A percentile compares a stretch with the other conserved stretches of the same genome.
phyloP scores from a whole-genome alignment of 1,140 invertebrate species.

The Lithobius niger region DNA sequence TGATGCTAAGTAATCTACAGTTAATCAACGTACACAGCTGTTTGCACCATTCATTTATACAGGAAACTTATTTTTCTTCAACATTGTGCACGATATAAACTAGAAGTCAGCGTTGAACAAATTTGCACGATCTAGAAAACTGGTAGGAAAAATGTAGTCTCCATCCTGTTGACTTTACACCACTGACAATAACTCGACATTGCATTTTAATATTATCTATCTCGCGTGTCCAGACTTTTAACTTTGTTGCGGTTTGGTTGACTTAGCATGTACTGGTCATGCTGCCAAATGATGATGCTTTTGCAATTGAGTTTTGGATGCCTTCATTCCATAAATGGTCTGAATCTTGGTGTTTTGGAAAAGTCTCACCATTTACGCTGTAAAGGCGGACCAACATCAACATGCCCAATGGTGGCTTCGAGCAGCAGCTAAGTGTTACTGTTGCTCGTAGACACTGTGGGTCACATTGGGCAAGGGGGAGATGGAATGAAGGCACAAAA shows the following conservation, averaged over 20 bases:
- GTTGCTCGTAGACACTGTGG: neutral
- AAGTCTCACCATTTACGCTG: conserved; percentile 10
- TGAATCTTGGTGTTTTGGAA: neutral
- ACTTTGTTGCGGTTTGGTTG: neutral
- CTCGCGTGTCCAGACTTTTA: no score
- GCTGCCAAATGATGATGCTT: conserved; percentile 8
- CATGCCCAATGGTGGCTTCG: neutral
- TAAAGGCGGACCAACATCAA: conserved; percentile 17
- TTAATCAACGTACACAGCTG: neutral
- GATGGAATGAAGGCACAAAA: neutral
- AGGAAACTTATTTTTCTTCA: no score
- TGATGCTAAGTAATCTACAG: neutral
- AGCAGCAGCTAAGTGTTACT: neutral
- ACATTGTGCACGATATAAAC: no score
- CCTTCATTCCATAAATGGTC: neutral
- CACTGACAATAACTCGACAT: no score
- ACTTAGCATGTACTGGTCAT: neutral
- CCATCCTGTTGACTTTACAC: no score
- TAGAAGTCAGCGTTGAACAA: no score
- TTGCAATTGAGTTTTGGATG: neutral
- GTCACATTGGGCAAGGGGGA: neutral
- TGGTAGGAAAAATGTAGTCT: no score
- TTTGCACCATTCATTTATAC: no score
- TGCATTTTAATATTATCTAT: no score
- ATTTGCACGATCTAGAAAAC: no score